phyloP scores from a whole-genome alignment of 37 sponge, comb jelly and placozoan genomes.

The Lycopodina hypogea region DNA sequence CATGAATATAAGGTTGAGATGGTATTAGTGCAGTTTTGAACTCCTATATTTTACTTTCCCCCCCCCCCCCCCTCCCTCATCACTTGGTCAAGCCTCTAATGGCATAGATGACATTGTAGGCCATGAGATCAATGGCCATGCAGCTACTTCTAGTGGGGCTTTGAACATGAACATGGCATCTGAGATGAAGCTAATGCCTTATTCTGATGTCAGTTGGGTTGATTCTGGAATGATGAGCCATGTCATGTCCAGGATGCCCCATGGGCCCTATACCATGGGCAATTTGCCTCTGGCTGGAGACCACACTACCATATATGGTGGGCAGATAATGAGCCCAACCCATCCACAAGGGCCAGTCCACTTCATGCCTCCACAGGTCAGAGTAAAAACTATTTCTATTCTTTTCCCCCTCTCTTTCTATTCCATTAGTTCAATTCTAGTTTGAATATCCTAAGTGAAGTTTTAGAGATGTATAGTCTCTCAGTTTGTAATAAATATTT shows the following conservation, averaged over 20 bases:
- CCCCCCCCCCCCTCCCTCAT: too few relatives aligned
- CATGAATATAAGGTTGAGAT: too few relatives aligned
- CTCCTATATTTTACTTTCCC: too few relatives aligned
- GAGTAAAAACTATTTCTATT: too few relatives aligned
- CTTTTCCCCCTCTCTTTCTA: background rate
- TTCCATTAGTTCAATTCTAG: too few relatives aligned
- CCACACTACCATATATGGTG: background rate
- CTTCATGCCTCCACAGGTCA: constrained; percentile 2
- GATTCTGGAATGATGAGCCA: background rate
- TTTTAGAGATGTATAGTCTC: too few relatives aligned
- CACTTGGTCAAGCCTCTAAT: background rate
- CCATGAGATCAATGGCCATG: background rate
- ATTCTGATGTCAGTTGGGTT: background rate
- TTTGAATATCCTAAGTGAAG: too few relatives aligned
- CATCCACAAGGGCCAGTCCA: constrained; percentile 28
- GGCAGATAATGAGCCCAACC: constrained; percentile 42
- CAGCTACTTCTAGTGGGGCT: background rate
- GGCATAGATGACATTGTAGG: background rate
- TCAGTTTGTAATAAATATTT: too few relatives aligned
- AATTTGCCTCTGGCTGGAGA: background rate
- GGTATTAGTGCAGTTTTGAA: too few relatives aligned
- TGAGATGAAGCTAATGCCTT: background rate
- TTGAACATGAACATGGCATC: background rate
- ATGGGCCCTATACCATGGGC: background rate
- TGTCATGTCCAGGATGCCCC: background rate